phyloP scores from a whole-genome alignment of 2,888 invertebrate genomes.

The Allolobophora icterica region DNA sequence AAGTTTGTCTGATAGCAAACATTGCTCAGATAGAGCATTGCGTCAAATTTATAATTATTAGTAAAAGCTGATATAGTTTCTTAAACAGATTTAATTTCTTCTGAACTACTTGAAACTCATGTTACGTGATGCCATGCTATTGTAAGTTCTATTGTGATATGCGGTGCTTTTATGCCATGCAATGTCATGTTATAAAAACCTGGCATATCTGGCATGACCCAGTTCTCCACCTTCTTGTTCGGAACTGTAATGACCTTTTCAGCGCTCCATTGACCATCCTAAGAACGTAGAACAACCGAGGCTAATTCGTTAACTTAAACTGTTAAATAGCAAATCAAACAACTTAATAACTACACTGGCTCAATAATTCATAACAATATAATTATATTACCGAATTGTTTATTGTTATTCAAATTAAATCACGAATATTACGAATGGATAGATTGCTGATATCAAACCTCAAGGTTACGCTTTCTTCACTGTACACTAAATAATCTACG shows the following conservation, averaged over 20 bases:
- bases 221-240: too few species aligned
- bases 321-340: background rate
- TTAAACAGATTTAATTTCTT: background rate
- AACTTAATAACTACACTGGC: too few species aligned
- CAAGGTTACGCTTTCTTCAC: too few species aligned
- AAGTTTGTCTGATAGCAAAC: too few species aligned
- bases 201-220: too few species aligned
- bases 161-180: background rate
- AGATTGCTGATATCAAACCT: too few species aligned
- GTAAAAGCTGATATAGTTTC: background rate
- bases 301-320: background rate
- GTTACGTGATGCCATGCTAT: background rate
- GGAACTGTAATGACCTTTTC: too few species aligned
- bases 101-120: background rate
- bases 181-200: conserved; percentile 54
- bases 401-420: background rate
- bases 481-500: too few species aligned
- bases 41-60: too few species aligned
- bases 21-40: too few species aligned
- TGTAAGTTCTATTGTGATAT: background rate
- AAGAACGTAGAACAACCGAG: background rate
- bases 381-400: background rate
- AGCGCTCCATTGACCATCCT: too few species aligned
- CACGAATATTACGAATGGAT: too few species aligned
- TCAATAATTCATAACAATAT: background rate